Evolutionary conservation across 1,140 invertebrate genomes (phyloP).

Genomic region (Geopemphigus sp.): DNA sequence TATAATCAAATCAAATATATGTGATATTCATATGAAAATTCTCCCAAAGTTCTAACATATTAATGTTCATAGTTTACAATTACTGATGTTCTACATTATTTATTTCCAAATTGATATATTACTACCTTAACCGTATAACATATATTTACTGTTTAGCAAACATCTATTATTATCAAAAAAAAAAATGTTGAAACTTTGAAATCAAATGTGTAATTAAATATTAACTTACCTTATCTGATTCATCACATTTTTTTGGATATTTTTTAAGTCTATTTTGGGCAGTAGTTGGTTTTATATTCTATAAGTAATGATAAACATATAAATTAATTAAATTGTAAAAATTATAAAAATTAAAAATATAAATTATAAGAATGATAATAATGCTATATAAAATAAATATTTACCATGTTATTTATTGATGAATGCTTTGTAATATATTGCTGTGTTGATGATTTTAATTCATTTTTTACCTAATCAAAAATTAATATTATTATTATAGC

Average conservation of each 20-base stretch:
- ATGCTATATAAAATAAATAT: neutral
- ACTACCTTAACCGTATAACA: no score
- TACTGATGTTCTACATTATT: no score
- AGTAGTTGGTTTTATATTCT: neutral
- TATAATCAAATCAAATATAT: no score
- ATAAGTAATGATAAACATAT: neutral
- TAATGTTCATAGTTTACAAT: no score
- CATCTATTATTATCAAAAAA: neutral
- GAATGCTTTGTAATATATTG: neutral
- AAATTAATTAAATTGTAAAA: no score
- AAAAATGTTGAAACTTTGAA: neutral
- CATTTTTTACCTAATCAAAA: neutral
- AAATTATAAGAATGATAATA: no score
- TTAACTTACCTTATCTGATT: conserved; percentile 2
- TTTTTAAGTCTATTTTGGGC: conserved; percentile 35
- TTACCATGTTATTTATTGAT: conserved; percentile 16
- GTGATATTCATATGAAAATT: no score
- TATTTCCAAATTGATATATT: no score
- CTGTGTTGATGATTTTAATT: neutral
- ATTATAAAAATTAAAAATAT: no score
- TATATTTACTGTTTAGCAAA: neutral
- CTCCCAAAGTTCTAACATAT: no score
- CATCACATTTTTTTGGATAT: conserved; percentile 40
- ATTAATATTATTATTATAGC: neutral
- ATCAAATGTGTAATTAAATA: neutral